Conservation (phyloP, 1,140 invertebrate genomes). For the silkworm (Bombyx mori) region ASM3026992v2 NC_085114.1:14886001-14886500, state of each 20-base stretch:
- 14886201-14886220: no score
- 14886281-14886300: conserved; percentile 72
- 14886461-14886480: conserved; percentile 66
- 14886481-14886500: conserved; percentile 72
- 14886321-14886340: conserved; percentile 53
- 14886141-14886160: no score
- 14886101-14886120: not conserved
- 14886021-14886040: no score
- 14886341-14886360: conserved; percentile 44
- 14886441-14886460: conserved; percentile 47
- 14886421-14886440: conserved; percentile 12
- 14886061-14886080: not conserved
- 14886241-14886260: conserved; percentile 46
- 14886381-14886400: no score
- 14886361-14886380: conserved; percentile 34
- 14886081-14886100: not conserved
- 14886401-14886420: no score
- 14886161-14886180: no score
- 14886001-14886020: no score
- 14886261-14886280: conserved; percentile 54
- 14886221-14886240: conserved; percentile 10
- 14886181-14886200: no score
- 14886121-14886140: no score
- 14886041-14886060: no score
- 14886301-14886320: conserved; percentile 72